phyloP scores from a whole-genome alignment of 2,797 vertebrate species.

The Odontamblyopus rebecca region DNA sequence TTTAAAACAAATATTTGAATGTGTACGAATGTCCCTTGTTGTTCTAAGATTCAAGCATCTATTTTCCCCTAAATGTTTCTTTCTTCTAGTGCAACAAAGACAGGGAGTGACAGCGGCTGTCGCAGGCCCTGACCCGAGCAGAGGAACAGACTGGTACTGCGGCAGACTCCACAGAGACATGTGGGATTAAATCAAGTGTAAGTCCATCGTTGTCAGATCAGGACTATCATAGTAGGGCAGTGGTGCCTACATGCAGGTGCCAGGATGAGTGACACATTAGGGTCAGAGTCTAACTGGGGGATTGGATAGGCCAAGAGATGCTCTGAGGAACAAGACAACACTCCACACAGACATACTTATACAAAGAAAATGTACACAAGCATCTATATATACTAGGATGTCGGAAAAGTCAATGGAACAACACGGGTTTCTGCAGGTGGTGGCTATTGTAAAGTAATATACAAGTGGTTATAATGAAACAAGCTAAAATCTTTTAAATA shows the following conservation, averaged over 20 bases:
- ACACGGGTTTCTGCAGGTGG: background rate
- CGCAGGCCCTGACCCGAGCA: slow-evolving; percentile 65
- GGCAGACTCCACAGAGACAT: slow-evolving; percentile 58
- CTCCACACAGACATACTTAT: background rate
- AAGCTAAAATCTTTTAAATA: background rate
- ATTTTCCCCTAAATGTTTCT: slow-evolving; percentile 5
- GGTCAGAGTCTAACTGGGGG: slow-evolving; percentile 57
- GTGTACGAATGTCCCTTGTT: background rate
- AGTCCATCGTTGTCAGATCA: slow-evolving; percentile 73
- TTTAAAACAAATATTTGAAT: background rate
- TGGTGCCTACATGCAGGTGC: slow-evolving; percentile 64
- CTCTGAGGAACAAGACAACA: slow-evolving; percentile 11
- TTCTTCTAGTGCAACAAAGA: slow-evolving; percentile 15
- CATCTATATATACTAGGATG: background rate
- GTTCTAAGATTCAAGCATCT: slow-evolving; percentile 13
- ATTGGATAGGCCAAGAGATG: slow-evolving; percentile 29
- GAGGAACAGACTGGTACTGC: slow-evolving; percentile 58
- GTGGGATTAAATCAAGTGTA: slow-evolving; percentile 71
- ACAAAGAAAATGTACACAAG: background rate
- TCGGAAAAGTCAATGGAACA: slow-evolving; percentile 5
- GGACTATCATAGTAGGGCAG: slow-evolving; percentile 63
- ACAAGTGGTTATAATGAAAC: background rate
- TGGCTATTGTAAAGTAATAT: background rate
- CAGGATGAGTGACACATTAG: slow-evolving; percentile 68
- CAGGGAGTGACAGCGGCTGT: slow-evolving; percentile 60